phyloP scores from a whole-genome alignment of 2,888 invertebrate genomes.

The Gryllus longicercus region DNA sequence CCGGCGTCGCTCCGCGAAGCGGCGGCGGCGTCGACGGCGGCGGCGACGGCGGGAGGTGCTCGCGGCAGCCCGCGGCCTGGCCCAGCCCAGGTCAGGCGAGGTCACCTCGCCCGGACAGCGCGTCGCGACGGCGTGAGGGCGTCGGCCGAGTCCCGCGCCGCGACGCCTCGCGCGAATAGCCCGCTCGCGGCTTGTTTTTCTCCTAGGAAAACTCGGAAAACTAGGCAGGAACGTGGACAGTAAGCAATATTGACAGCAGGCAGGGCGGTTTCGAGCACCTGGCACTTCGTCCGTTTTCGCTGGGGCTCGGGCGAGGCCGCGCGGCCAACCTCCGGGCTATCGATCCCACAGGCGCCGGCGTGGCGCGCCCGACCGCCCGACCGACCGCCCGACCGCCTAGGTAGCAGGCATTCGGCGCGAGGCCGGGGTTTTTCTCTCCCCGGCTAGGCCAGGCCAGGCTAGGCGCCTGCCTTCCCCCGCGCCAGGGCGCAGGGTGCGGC shows the following conservation, averaged over 20 bases:
- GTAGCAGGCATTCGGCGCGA: no score
- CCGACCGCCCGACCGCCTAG: no score
- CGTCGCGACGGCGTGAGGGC: background rate
- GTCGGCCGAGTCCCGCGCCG: background rate
- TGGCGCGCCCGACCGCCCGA: background rate
- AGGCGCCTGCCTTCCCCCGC: no score
- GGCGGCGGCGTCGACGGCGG: constrained; percentile 4
- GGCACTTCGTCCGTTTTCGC: constrained; percentile 18
- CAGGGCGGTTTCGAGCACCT: background rate
- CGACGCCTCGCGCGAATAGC: background rate
- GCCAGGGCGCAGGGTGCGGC: no score
- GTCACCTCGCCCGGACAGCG: constrained; percentile 31
- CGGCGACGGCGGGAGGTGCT: constrained; percentile 23
- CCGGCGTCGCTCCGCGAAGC: background rate
- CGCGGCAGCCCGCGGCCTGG: constrained; percentile 26
- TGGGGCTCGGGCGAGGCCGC: constrained; percentile 19
- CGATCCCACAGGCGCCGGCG: constrained; percentile 11
- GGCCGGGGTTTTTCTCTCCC: no score
- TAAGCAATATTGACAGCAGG: constrained; percentile 6
- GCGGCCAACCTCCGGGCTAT: constrained; percentile 19
- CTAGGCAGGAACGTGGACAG: constrained; percentile 11
- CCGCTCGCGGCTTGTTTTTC: background rate
- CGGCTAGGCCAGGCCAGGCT: no score
- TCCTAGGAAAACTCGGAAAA: constrained; percentile 8
- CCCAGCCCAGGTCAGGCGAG: constrained; percentile 36